Conservation (phyloP, 2,113 vertebrate genomes). For the Setophaga coronata region DNA sequence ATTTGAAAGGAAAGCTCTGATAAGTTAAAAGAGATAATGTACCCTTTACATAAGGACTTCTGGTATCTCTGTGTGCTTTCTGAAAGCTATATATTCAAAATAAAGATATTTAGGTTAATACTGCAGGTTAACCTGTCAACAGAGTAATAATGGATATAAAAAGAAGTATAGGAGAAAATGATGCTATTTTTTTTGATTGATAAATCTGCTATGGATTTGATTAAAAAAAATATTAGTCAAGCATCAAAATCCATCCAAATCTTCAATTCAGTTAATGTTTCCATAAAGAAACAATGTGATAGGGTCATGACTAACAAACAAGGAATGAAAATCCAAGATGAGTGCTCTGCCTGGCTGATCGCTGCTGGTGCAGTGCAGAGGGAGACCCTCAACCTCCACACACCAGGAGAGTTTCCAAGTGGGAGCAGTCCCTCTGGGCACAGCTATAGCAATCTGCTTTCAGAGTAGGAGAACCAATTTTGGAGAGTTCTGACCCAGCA, state of each 20-base stretch:
- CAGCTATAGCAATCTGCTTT: not conserved
- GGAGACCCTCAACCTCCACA: not conserved
- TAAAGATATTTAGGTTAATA: not conserved
- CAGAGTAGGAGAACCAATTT: not conserved
- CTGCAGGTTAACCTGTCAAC: not conserved
- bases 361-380: fast-evolving
- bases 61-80: not conserved
- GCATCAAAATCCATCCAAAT: not conserved
- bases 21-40: not conserved
- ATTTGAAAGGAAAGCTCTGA: not conserved
- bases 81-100: not conserved
- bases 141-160: not conserved
- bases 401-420: not conserved
- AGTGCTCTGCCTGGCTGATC: not conserved
- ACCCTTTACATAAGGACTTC: not conserved
- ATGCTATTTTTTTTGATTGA: not conserved
- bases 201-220: not conserved
- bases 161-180: not conserved
- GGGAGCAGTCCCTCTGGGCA: not conserved
- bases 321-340: not conserved
- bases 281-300: not conserved
- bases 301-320: not conserved
- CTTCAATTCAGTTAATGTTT: not conserved
- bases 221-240: not conserved
- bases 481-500: not conserved